Base-by-base conservation (phyloP, 2,797 vertebrate genomes). In the Rhodeus uyekii region DNA sequence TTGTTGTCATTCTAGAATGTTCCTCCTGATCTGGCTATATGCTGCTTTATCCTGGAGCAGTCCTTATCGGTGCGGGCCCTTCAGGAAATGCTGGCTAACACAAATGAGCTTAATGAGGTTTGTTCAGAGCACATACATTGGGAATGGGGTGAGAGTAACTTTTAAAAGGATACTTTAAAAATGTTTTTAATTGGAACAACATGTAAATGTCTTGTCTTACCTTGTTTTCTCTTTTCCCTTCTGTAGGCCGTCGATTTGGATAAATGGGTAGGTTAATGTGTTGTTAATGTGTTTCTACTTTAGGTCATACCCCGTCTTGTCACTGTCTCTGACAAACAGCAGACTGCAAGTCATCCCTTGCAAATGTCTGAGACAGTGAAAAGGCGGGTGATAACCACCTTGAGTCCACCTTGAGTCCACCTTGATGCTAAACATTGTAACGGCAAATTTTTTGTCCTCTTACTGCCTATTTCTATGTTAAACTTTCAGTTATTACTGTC, bases 1-100 rank as follows among this genome's bases (percentile, higher is more conserved):
- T 64, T 83, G 1, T 9, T n/a, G 22, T 64, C 83, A 78, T 84
- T 88, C 75, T 81, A 98, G 97, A 97, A 96, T 90, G 95, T 96
- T 69, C 97, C 97, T 73, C 97, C 97, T 2, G 97, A 98, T 80
- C 93, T 98, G 79, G 96, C 97, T 0, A 96, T 98, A 91, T 98
- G 97, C 89, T 96, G 95, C 92, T 96, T 97, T 83, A 92, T 94
- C 86, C 85, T 97, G 95, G 97, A 98, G 91, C 97, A 98, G 91
- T 97, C 96, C 0, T 92, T 98, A 76, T 98, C 97, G 0, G 97
- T 98, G 14, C 93, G 97, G 32, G 97, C 97, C 0, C 90, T 98
- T 72, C 97, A 98, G 90, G 97, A 98, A 92, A 98, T 98, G 97
- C 85, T 98, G 86, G 95, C 97, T 72, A 97, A 97, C 89, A 95